Conservation (phyloP, 2,888 invertebrate genomes). For the Onchidella celtica region DNA sequence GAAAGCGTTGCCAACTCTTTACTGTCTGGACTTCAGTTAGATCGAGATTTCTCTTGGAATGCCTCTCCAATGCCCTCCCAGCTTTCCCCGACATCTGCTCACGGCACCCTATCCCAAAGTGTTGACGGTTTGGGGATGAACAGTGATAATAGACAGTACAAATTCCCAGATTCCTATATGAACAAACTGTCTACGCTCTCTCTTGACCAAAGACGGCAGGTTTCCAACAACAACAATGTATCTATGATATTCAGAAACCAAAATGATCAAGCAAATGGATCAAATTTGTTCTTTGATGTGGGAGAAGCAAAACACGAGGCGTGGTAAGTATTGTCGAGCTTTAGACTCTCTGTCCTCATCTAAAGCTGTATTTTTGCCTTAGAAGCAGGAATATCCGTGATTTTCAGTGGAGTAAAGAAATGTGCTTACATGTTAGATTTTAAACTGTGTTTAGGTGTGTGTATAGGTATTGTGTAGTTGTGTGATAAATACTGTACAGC, state of each 20-base stretch:
- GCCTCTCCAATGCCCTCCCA: slow-evolving; percentile 32
- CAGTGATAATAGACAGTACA: slow-evolving; percentile 14
- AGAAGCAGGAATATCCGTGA: not conserved
- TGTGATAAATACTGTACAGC: no score
- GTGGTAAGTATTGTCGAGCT: slow-evolving; percentile 31
- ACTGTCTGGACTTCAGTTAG: slow-evolving; percentile 11
- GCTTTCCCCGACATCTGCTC: not conserved
- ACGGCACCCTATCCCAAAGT: slow-evolving; percentile 1
- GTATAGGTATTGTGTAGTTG: no score
- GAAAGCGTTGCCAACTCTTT: slow-evolving; percentile 17
- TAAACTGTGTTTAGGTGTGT: no score
- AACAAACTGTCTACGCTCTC: not conserved
- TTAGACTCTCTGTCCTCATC: not conserved
- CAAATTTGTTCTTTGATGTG: slow-evolving; percentile 16
- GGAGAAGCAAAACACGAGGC: slow-evolving; percentile 23
- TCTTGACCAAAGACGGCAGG: slow-evolving; percentile 12
- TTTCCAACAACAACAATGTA: slow-evolving; percentile 32
- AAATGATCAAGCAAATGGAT: slow-evolving; percentile 24
- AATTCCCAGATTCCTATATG: not conserved
- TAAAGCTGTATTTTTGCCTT: not conserved
- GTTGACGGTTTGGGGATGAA: not conserved
- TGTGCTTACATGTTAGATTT: not conserved
- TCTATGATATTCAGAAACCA: not conserved
- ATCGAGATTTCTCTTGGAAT: slow-evolving; percentile 44
- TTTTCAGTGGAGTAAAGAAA: not conserved